Evolutionary conservation across 2,797 vertebrate genomes (phyloP).

Genomic region (Cynopterus sphinx): DNA sequence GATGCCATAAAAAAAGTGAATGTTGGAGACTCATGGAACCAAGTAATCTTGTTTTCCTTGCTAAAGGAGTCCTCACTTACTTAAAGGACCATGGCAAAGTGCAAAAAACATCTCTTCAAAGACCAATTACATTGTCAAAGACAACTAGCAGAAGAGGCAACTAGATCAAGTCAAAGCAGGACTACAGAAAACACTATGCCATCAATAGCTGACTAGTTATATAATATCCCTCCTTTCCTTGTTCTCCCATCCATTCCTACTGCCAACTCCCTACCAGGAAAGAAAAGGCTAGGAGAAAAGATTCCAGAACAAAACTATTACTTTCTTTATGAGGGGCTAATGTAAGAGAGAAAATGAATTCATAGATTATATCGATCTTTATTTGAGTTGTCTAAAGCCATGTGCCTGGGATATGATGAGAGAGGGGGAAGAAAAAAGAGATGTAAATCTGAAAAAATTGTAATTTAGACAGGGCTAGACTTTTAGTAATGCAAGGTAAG

Average conservation of each 20-base stretch:
- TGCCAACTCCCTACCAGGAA: background rate
- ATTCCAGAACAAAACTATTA: background rate
- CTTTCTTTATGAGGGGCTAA: background rate
- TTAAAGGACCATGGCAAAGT: background rate
- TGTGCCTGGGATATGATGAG: no score
- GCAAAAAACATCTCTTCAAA: background rate
- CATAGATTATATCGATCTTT: background rate
- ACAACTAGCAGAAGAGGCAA: background rate
- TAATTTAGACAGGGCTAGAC: background rate
- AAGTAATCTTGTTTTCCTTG: background rate
- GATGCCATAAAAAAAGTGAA: background rate
- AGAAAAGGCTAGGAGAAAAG: background rate
- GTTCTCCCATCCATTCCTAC: background rate
- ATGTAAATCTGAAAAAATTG: background rate
- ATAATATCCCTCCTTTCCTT: background rate
- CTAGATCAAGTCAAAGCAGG: background rate
- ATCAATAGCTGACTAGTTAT: background rate
- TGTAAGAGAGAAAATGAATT: background rate
- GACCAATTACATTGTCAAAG: background rate
- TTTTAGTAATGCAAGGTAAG: background rate
- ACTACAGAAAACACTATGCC: background rate
- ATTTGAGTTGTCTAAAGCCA: background rate
- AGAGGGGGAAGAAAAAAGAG: background rate
- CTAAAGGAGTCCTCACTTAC: background rate
- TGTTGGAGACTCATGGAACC: fast-evolving